A percentile compares a stretch with the other conserved stretches of the same genome.
Conservation (phyloP, 1,140 invertebrate genomes). For the Zaprionus vittiger region DNA sequence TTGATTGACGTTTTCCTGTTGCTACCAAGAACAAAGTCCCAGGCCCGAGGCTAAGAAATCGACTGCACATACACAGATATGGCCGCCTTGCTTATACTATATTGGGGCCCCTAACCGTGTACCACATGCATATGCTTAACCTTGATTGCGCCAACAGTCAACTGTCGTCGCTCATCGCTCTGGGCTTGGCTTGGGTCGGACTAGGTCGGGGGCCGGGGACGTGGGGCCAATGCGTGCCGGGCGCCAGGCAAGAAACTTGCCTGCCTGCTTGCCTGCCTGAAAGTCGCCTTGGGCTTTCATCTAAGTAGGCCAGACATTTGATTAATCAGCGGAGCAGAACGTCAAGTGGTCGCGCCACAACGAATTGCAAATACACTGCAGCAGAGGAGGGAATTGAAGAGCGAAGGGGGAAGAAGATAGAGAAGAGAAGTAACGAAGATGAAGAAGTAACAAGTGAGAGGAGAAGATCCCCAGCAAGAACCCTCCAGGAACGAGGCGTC, state of each 20-base stretch:
- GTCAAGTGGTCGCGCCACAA: not conserved
- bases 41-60: not conserved
- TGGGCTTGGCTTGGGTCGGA: not conserved
- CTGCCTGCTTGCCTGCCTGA: constrained; percentile 21
- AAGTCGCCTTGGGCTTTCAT: constrained; percentile 59
- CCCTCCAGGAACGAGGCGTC: not conserved
- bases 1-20: constrained; percentile 75
- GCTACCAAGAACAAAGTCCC: constrained; percentile 22
- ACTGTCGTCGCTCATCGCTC: constrained; percentile 19
- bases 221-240: constrained; percentile 35
- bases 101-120: constrained; percentile 54
- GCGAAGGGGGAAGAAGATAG: not conserved
- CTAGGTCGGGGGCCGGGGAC: constrained; percentile 2
- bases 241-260: constrained; percentile 11
- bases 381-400: constrained; percentile 2
- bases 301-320: constrained; percentile 72
- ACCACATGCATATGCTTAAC: constrained; percentile 67
- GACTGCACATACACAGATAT: not conserved
- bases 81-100: constrained; percentile 20
- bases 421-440: constrained; percentile 18
- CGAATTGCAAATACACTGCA: constrained; percentile 13
- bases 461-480: not conserved
- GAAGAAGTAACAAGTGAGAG: not conserved
- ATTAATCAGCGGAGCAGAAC: constrained; percentile 59
- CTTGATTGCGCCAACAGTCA: constrained; percentile 69